phyloP scores from a whole-genome alignment of 92 coral and sea anemone genomes.

The Desmophyllum pertusum region DNA sequence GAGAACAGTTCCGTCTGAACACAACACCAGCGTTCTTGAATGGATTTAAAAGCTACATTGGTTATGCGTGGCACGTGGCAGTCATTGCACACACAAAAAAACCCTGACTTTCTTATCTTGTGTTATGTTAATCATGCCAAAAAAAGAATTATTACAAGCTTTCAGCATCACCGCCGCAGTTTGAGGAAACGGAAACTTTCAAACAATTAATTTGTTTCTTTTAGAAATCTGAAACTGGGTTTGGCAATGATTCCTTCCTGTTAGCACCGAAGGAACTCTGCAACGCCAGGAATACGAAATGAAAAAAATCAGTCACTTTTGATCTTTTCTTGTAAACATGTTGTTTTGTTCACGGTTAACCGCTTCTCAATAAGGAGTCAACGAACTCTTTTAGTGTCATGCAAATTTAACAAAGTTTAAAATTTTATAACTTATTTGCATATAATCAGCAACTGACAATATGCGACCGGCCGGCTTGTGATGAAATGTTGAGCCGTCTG shows the following conservation, averaged over 20 bases:
- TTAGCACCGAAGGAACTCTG: background rate
- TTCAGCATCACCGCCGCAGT: conserved; percentile 7
- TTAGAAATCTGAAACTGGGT: conserved; percentile 8
- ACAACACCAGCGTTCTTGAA: conserved; percentile 20
- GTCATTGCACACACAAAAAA: background rate
- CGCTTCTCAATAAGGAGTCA: conserved; percentile 28
- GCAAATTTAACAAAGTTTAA: conserved; percentile 34
- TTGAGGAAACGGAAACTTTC: conserved; percentile 1
- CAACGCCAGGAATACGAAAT: background rate
- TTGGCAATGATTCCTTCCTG: background rate
- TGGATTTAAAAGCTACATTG: conserved; percentile 12
- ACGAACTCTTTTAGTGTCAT: conserved; percentile 14
- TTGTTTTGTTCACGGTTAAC: conserved; percentile 43
- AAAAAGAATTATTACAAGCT: conserved; percentile 6
- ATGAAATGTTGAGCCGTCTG: background rate
- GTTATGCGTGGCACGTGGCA: conserved; percentile 41
- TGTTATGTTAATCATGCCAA: conserved; percentile 35
- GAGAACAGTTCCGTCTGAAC: background rate
- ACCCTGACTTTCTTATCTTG: conserved; percentile 9
- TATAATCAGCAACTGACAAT: conserved; percentile 13
- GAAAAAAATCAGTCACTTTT: background rate
- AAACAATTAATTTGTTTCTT: background rate
- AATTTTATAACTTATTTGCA: conserved; percentile 33
- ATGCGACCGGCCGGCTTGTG: conserved; percentile 10
- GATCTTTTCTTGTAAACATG: conserved; percentile 1